Base-by-base conservation (phyloP, 1,140 invertebrate species). In the Polyergus mexicanus region DNA sequence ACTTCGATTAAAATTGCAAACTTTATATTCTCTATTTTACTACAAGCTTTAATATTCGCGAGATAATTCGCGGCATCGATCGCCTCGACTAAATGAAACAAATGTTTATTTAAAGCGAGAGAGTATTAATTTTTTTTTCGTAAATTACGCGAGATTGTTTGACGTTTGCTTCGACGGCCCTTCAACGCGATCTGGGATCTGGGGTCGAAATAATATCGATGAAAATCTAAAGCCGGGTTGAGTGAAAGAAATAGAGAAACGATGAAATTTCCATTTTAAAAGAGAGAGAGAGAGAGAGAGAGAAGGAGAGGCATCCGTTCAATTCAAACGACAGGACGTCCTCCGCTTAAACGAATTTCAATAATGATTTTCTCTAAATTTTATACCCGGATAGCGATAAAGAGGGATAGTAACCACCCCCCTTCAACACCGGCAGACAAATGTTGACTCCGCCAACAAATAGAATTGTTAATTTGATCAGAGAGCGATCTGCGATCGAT, bases 341-440 rank as follows among this genome's bases (percentile, higher is more conserved):
- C 25, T 81, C 41, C 7, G 72, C 68, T 83, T 83, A 72, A 83
- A 62, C 68, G 78, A 83, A 72, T 83, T 83, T 83, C 68, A 62
- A 83, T 83, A 83, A 83, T 83, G 78, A 83, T 83, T 83, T 83
- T 60, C 78, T 72, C 25, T 54, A 83, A 83, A 83, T 62, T 83
- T 83, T 83, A 74, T 83, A 56, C 54, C 38, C 28, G 68, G 54
- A 4, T 47, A 72, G 54, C 54, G 54, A 62, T 74, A 74, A 74
- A n/a, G 54, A 13, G 2, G 78, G 19, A 19, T 51, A 47, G 44
- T 16, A 7, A 25, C 35, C 54, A 51, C 25, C 11, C 11, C 6
- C 3, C 25, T 13, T 35, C 68, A 54, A 72, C 54, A 22, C 16
- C 58, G 28, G 38, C 19, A 77, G 60, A 77, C 44, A 84, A 84